phyloP scores from a whole-genome alignment of 2,888 invertebrate genomes.

The Agonopterix arenella region DNA sequence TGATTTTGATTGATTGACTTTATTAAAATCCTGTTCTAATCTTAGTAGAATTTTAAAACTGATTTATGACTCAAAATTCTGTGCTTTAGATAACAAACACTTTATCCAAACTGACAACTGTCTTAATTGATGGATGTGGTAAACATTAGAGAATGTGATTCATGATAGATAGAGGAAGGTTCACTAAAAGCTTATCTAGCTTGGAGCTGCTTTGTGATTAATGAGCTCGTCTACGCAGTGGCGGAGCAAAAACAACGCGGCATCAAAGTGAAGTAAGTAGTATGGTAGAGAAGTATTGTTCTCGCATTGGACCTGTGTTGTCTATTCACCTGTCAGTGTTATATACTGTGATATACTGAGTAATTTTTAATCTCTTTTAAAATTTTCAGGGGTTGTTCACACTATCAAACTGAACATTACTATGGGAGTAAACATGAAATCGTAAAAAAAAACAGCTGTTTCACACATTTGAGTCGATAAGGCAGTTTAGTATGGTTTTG shows the following conservation, averaged over 20 bases:
- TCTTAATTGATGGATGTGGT: background rate
- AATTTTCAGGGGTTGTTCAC: no score
- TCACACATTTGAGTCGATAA: no score
- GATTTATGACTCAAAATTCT: background rate
- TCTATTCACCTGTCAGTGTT: constrained; percentile 24
- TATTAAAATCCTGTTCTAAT: no score
- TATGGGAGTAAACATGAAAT: no score
- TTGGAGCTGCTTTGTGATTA: constrained; percentile 62
- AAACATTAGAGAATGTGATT: constrained; percentile 16
- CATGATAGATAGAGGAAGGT: constrained; percentile 41
- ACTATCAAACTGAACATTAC: no score
- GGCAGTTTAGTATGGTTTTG: no score
- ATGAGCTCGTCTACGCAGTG: constrained; percentile 56
- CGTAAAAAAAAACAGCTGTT: no score
- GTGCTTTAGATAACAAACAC: background rate
- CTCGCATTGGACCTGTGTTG: constrained; percentile 28
- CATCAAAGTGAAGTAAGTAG: constrained; percentile 46
- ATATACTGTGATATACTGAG: constrained; percentile 18
- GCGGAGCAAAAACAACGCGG: constrained; percentile 49
- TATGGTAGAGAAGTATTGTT: constrained; percentile 39
- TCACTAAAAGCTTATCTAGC: constrained; percentile 51
- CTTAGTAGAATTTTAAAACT: background rate
- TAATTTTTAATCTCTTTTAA: no score
- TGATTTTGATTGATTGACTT: no score
- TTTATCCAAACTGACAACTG: background rate